Base-by-base conservation (phyloP, 1,140 invertebrate species). In the Hypothenemus hampei region DNA sequence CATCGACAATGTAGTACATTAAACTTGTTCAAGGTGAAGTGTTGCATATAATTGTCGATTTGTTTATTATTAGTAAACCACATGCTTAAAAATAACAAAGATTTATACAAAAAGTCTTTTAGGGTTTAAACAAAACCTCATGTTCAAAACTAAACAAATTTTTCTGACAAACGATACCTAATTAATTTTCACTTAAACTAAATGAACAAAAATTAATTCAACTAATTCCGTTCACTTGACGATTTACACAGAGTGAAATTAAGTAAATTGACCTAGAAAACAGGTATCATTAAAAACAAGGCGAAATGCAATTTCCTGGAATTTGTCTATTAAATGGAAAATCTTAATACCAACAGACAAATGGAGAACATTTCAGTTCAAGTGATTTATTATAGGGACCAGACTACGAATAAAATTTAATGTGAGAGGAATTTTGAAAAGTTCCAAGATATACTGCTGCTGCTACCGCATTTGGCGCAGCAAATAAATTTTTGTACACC, bases 1-100 rank as follows among this genome's bases (percentile, higher is more conserved):
- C n/a, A n/a, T n/a, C n/a, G n/a, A n/a, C n/a, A n/a, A n/a, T n/a
- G n/a, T n/a, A n/a, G 26, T 31, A 11, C 10, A 37, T 13, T 37
- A 37, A 37, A 37, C 35, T 37, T 37, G 35, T 37, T 16, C 35
- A 37, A 37, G 35, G 35, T 18, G 16, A 37, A 13, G 35, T 37
- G 11, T 31, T 31, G 26, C 26, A 8, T 11, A 3, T 31, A 13
- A 11, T 13, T 31, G 26, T 11, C 13, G 10, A 31, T 2, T 13
- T 31, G 26, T 31, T 31, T 31, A 31, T 31, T 31, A 13, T 31
- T 31, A 11, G 8, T 37, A 37, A 37, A 37, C 11, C 16, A 16
- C 35, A 37, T 37, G 5, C 24, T 5, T 46, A 15, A 46, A 15
- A 46, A 7, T 7, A 6, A 8, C 6, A 8, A 8, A n/a, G 33